Evolutionary conservation across 2,888 invertebrate species (phyloP), one percentile per base, ranked within the genome.

Genomic region (Hirtodrosophila histrioides): DNA sequence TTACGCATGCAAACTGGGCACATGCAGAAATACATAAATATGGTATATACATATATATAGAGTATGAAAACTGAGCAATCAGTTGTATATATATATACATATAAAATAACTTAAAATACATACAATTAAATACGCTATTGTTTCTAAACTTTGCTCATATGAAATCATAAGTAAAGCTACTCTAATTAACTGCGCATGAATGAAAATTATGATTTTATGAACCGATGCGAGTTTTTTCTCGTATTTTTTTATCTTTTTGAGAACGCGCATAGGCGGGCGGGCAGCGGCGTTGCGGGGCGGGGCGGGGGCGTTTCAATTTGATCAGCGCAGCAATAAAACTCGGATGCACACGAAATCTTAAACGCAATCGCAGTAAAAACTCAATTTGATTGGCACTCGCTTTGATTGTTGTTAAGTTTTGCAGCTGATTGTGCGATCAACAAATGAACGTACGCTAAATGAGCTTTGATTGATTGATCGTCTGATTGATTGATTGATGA

Each of bases 381-480:
- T 54, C 56, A 69, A 61, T 69, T 60, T 64, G 57, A 66, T 74
- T 77, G 72, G 50, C 65, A 65, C 39, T 50, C 40, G 27, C 11
- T 56, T 55, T 58, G 4, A 5, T 53, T 45, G 50, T 75, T 72
- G 78, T 80, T 87, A 77, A 70, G 41, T 41, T 57, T 67, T 60
- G 44, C 49, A 56, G 39, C 40, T 57, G 54, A 43, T 58, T 43
- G 11, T 35, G 35, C 51, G 58, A 58, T 51, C 50, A 63, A 57
- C 10, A 41, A 65, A 65, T 43, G 44, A 44, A 48, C 69, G 51
- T 37, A 41, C 50, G 53, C 80, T 83, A 65, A 79, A 74, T 81
- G 66, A 75, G 69, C 54, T 56, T 73, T 86, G 84, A 88, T 82
- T 81, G 78, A 86, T 86, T 75, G 77, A 80, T 81, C 53, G 69